Base-by-base conservation (phyloP, 2,797 vertebrate genomes). In the Petrocephalus schoutedeni region DNA sequence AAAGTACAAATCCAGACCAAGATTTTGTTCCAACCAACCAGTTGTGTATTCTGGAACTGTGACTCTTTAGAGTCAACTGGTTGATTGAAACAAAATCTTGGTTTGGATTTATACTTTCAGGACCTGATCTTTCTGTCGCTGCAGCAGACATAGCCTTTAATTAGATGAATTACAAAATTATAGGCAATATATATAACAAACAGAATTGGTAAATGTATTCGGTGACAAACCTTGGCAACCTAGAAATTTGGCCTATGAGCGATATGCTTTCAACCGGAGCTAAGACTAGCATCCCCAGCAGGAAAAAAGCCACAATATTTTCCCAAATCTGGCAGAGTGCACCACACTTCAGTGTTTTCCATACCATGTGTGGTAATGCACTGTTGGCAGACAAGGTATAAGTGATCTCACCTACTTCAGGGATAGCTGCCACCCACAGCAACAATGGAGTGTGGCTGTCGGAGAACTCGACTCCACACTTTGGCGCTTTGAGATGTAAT, bases 361-460 rank as follows among this genome's bases (percentile, higher is more conserved):
- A 49, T 53, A 51, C 77, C 16, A 19, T 82, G 77, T 82, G 77
- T 82, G 41, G 45, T 45, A 51, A 53, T 85, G 51, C 23, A 7
- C 53, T 57, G n/a, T 54, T 51, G 53, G 51, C 53, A 85, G 83
- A 16, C 1, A 28, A 23, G 83, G 83, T 45, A 58, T 32, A 56
- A 45, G 85, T 58, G 85, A 36, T 53, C 56, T 86, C 23, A 86
- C 85, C 85, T 57, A 36, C 85, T 86, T 86, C 23, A 86, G 28
- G 56, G 36, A 86, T 41, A 59, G 41, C n/a, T 57, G 53, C 54
- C 36, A 86, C n/a, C 23, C 16, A 41, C 23, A 16, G 56, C 23
- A 32, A 51, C 84, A 57, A 41, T 59, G 54, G 28, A 36, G 14
- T 41, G 57, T 86, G 19, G 36, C 83, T 53, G 49, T 28, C 16